A percentile compares a stretch with the other conserved stretches of the same genome.
These are phyloP conservation scores for Epinotia brunnichana DNA, from an alignment of 2,888 invertebrate genomes.

Conservation along the genomic window DNA sequence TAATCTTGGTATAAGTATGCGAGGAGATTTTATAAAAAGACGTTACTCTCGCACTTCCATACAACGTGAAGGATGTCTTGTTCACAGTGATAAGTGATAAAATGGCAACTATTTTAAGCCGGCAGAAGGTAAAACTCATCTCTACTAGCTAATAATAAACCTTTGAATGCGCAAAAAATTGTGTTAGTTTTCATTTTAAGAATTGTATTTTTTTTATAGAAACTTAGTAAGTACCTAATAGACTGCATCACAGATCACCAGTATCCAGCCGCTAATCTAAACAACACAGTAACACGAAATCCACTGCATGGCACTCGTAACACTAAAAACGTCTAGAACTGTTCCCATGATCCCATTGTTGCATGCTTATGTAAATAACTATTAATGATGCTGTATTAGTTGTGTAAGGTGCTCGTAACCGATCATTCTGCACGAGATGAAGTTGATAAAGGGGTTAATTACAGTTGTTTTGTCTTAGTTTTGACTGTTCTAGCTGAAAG, in stretches of 20 bases:
- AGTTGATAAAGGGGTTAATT: conserved; percentile 30
- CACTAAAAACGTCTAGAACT: conserved; percentile 18
- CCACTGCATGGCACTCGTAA: conserved; percentile 13
- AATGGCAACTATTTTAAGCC: no score
- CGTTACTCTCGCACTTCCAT: no score
- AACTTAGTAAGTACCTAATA: neutral
- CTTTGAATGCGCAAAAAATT: no score
- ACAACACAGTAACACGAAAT: conserved; percentile 16
- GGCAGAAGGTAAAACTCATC: no score
- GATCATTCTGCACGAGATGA: conserved; percentile 33
- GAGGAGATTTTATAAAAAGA: no score
- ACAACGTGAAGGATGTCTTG: no score
- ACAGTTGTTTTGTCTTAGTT: conserved; percentile 22
- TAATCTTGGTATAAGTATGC: neutral
- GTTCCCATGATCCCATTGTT: conserved; percentile 39
- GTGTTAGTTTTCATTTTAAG: no score
- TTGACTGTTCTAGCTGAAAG: conserved; percentile 17
- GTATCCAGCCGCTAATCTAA: neutral
- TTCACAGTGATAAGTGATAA: no score
- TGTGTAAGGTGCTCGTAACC: conserved; percentile 29
- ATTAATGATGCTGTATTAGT: conserved; percentile 36
- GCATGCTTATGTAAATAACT: conserved; percentile 38
- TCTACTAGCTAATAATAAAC: no score
- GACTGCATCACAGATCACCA: neutral
- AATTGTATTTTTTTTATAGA: no score